Conservation (phyloP, 2,888 invertebrate genomes). For the Ochropleura leucogaster region DNA sequence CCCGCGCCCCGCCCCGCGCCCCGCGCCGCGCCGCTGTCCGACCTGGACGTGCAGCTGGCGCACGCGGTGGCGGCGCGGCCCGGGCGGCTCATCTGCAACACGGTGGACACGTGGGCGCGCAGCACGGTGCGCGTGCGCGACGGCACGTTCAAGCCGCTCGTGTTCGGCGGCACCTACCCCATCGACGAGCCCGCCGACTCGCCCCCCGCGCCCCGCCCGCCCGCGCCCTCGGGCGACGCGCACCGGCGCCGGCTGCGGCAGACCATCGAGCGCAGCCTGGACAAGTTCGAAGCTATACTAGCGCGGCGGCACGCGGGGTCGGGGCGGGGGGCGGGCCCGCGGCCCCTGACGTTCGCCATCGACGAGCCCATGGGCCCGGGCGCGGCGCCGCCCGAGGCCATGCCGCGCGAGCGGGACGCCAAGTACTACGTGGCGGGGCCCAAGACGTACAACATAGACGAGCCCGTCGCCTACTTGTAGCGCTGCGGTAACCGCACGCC, state of each 20-base stretch:
- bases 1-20: constrained; percentile 37
- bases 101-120: constrained; percentile 92
- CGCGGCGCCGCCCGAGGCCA: constrained; percentile 46
- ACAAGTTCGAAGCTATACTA: constrained; percentile 82
- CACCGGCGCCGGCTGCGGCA: constrained; percentile 74
- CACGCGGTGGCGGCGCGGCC: constrained; percentile 46
- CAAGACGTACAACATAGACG: constrained; percentile 90
- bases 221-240: constrained; percentile 45
- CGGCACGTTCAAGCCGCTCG: constrained; percentile 91
- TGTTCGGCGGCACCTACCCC: constrained; percentile 96
- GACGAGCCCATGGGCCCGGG: constrained; percentile 63
- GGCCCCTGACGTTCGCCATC: constrained; percentile 69
- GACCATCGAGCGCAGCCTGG: constrained; percentile 88
- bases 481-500: constrained; percentile 4
- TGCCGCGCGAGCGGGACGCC: constrained; percentile 64
- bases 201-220: constrained; percentile 61
- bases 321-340: constrained; percentile 16
- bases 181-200: constrained; percentile 93
- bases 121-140: constrained; percentile 80
- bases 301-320: constrained; percentile 69
- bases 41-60: constrained; percentile 76
- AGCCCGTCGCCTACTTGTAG: constrained; percentile 81
- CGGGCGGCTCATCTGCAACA: constrained; percentile 89
- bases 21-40: constrained; percentile 62
- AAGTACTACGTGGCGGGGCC: constrained; percentile 84